Evolutionary conservation across 1,140 invertebrate genomes (phyloP), one percentile per base, ranked within the genome.

Genomic region (Lasioglossum albipes): DNA sequence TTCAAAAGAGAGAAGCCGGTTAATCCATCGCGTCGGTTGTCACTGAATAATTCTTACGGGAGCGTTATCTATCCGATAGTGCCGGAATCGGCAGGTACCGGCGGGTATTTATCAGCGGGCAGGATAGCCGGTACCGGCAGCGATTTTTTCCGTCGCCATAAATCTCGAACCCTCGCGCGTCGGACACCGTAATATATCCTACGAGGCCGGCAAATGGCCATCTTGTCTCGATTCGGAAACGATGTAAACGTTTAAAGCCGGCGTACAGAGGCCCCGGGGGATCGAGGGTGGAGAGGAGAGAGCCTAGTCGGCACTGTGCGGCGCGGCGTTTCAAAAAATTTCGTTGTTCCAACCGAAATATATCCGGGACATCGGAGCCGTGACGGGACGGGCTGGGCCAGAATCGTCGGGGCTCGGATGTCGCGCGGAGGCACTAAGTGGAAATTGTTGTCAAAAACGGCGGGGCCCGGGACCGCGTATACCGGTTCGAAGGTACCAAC

Each of bases 361-460:
- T 83, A 75, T 86, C 78, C 71, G 84, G 68, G 73, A 85, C 81
- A 66, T 74, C 52, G 13, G 76, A 80, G 68, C 65, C 68, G 68
- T 69, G 69, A 69, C 57, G 71, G 68, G 57, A 59, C 20, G 72
- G 41, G 61, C 61, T 18, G 49, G 77, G 54, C 74, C 69, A 64
- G 70, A 83, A 66, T 75, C 77, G 62, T 41, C 59, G 75, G 67
- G 83, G 79, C 88, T 89, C 84, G 89, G 86, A 89, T 91, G 89
- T 90, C 89, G 87, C 89, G 89, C 88, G 81, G 84, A 90, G 89
- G 84, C 91, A 91, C 91, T 93, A 93, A 93, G 92, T 93, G 92
- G 92, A 93, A 93, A 93, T 92, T 92, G 92, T 92, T 93, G 92
- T 93, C 92, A 92, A 93, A 93, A 87, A 93, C 83, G 82, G 86